Percentiles rank a stretch among this genome's conserved stretches.
Conservation (phyloP, 2,113 vertebrate species). For the Hypanus sabinus region DNA sequence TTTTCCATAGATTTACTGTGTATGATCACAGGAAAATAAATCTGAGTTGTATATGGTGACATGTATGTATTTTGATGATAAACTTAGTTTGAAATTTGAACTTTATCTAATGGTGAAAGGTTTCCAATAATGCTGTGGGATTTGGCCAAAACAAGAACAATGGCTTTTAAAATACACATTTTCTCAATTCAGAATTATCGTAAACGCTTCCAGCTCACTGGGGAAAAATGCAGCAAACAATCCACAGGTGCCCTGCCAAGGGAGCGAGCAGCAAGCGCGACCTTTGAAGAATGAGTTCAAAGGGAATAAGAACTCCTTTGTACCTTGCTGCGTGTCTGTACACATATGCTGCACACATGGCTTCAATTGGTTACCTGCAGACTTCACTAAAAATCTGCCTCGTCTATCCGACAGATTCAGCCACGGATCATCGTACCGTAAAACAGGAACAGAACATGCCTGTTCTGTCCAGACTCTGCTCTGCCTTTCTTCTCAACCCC, state of each 20-base stretch:
- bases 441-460: too few relatives aligned
- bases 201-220: neutral
- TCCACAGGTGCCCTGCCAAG: slow-evolving; percentile 12
- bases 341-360: neutral
- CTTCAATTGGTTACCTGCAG: neutral
- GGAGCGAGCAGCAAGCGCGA: too few relatives aligned
- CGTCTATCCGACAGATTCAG: too few relatives aligned
- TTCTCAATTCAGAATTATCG: neutral
- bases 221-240: slow-evolving; percentile 11
- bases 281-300: slow-evolving; percentile 29
- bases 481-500: too few relatives aligned
- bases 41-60: too few relatives aligned
- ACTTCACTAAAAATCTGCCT: neutral
- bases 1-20: too few relatives aligned
- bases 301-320: neutral
- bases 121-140: neutral
- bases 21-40: too few relatives aligned
- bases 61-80: too few relatives aligned
- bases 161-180: neutral
- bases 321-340: neutral
- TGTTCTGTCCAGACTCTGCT: too few relatives aligned
- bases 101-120: neutral
- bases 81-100: too few relatives aligned
- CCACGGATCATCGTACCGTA: neutral
- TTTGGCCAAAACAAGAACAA: neutral